Evolutionary conservation across 2,113 vertebrate genomes (phyloP).

Genomic region (Lepidothrix coronata): DNA sequence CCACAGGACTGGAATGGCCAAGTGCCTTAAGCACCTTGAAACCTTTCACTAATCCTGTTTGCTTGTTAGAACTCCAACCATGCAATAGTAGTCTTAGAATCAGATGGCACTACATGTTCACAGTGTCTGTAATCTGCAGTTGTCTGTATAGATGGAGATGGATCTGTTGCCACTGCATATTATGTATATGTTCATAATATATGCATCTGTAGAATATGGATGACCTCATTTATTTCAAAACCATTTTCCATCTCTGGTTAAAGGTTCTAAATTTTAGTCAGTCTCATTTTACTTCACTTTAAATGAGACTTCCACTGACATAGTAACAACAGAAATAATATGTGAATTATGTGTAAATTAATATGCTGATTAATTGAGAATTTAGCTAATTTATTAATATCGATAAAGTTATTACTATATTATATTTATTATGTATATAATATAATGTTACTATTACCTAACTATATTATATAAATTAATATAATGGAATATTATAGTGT

Average conservation of each 20-base stretch:
- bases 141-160: background rate
- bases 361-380: background rate
- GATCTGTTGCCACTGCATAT: background rate
- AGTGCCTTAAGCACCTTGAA: background rate
- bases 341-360: background rate
- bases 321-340: background rate
- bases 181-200: background rate
- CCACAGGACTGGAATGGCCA: background rate
- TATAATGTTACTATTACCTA: background rate
- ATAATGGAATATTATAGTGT: background rate
- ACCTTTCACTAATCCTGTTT: background rate
- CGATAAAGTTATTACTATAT: background rate
- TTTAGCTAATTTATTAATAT: background rate
- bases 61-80: background rate
- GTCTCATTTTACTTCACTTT: background rate
- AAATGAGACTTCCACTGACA: background rate
- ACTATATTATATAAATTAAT: background rate
- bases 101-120: background rate
- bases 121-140: background rate
- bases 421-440: background rate
- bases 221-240: background rate
- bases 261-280: background rate
- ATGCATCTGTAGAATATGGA: background rate
- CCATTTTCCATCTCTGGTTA: background rate
- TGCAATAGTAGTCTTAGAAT: background rate